Evolutionary conservation across 1,140 invertebrate genomes (phyloP).

Genomic region (Melipona quadrifasciata): DNA sequence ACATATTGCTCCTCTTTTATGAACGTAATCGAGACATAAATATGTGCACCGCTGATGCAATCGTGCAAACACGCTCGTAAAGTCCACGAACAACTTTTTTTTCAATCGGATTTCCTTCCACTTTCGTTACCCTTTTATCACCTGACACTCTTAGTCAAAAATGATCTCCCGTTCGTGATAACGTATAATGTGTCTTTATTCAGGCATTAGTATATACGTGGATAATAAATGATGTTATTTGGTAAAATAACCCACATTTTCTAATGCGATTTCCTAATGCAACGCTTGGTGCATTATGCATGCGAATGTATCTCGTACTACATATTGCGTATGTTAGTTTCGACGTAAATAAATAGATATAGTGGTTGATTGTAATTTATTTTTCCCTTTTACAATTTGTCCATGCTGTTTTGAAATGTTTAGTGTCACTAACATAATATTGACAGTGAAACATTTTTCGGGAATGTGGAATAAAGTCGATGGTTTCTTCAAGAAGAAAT

Average conservation of each 20-base stretch:
- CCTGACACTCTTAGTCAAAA: not conserved
- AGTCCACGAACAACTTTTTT: slow-evolving; percentile 39
- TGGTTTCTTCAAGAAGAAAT: too few relatives aligned
- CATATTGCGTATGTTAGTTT: not conserved
- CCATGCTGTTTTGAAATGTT: not conserved
- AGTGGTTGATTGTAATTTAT: not conserved
- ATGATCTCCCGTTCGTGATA: not conserved
- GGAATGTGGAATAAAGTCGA: too few relatives aligned
- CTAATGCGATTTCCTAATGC: not conserved
- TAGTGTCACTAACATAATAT: too few relatives aligned
- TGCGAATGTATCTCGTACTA: not conserved
- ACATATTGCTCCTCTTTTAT: slow-evolving; percentile 35
- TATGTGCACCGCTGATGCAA: slow-evolving; percentile 6
- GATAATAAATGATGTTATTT: not conserved
- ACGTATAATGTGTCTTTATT: not conserved
- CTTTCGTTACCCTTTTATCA: not conserved
- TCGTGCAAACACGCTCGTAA: slow-evolving; percentile 26
- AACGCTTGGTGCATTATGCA: not conserved
- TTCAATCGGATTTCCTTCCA: not conserved
- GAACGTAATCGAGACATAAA: slow-evolving; percentile 33
- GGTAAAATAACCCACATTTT: not conserved
- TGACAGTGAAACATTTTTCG: too few relatives aligned
- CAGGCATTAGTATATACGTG: not conserved
- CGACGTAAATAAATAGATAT: not conserved
- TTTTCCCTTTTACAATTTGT: not conserved